Evolutionary conservation across 2,797 vertebrate genomes (phyloP), one percentile per base, ranked within the genome.

Genomic region (Tachyglossus aculeatus): DNA sequence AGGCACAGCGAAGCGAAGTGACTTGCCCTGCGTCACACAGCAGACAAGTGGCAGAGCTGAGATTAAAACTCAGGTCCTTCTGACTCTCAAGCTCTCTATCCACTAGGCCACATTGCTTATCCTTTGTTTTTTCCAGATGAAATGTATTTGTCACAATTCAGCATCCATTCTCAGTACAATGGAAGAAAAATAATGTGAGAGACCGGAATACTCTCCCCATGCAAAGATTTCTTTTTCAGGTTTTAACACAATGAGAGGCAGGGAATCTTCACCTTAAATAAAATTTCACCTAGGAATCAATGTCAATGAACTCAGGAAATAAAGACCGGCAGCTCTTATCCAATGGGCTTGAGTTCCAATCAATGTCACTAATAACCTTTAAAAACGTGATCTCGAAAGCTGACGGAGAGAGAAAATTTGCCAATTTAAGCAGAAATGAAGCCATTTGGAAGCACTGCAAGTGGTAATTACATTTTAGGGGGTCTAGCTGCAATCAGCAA

Each of bases 401-500:
- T 70, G 50, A 72, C 34, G 74, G 1, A n/a, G 5, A 43, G 32
- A 67, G 71, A 68, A 27, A 52, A 76, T 67, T 5, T 83, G 54
- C 52, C 76, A 61, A 59, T 77, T 81, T 74, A 50, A 75, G 67
- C 48, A 74, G 50, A 68, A 41, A 79, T 6, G 4, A 77, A 74
- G 56, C 51, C 38, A 74, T 31, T 31, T 78, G 44, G 59, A 83
- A 69, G 62, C 36, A 51, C 18, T 56, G 56, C 64, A 80, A 60
- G 41, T 71, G 40, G 61, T 75, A 85, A 88, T 85, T 77, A 71
- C 14, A 64, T 70, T 70, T 82, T 71, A 77, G 64, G 19, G 39
- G 22, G 21, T 38, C 63, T 86, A 80, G 68, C 67, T 81, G 40
- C 47, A 85, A 86, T 81, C 37, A 58, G 76, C 54, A 80, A 85